These are phyloP conservation scores for Anser brachyrhynchus DNA, from an alignment of 2,113 vertebrate species.

Conservation along the genomic window DNA sequence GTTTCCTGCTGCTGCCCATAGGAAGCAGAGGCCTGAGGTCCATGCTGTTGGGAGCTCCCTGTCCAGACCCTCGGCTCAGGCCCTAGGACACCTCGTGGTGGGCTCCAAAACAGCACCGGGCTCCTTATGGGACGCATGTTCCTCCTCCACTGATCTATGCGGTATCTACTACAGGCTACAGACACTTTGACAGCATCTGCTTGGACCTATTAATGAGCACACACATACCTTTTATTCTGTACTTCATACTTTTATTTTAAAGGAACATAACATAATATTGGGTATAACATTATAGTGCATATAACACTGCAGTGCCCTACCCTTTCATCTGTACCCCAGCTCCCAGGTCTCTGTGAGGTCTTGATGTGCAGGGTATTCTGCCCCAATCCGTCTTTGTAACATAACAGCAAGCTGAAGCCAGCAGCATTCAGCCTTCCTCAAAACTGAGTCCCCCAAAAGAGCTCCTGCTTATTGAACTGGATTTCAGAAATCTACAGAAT, in stretches of 20 bases:
- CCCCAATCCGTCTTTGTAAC: not conserved
- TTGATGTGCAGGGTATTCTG: too few relatives aligned
- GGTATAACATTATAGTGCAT: not conserved
- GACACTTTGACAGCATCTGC: not conserved
- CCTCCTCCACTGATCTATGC: not conserved
- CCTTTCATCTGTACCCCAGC: not conserved
- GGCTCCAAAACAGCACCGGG: constrained; percentile 14
- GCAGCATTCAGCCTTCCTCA: not conserved
- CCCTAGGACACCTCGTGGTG: constrained; percentile 76
- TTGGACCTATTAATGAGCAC: not conserved
- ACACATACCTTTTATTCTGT: not conserved
- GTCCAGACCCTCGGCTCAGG: not conserved
- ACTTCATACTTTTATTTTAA: not conserved
- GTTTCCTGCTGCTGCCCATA: not conserved
- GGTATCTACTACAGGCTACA: not conserved
- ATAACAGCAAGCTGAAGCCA: not conserved
- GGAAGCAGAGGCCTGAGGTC: not conserved
- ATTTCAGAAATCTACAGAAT: constrained; percentile 28
- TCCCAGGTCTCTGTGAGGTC: not conserved
- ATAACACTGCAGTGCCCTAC: not conserved
- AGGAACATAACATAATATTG: not conserved
- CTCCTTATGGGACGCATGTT: not conserved
- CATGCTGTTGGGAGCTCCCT: too few relatives aligned
- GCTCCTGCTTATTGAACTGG: not conserved
- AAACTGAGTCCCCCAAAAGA: not conserved